A percentile compares a stretch with the other conserved stretches of the same genome.
Evolutionary conservation across 2,113 vertebrate genomes (phyloP).

Genomic region (Calidris pugnax): DNA sequence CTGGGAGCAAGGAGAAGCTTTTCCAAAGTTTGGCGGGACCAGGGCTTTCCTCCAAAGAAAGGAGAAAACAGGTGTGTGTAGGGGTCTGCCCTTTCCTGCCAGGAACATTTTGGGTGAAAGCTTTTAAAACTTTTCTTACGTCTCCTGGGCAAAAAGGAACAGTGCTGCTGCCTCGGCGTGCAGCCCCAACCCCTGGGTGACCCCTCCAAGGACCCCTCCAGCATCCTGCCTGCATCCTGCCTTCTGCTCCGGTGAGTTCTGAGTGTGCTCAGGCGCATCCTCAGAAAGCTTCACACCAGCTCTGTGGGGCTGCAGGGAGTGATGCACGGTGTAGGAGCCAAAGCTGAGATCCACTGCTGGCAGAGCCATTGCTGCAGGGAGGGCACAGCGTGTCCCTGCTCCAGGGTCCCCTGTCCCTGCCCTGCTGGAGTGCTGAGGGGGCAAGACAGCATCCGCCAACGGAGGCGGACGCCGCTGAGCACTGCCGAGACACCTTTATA

Average conservation of each 20-base stretch:
- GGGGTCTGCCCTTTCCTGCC: neutral
- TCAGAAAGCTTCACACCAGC: neutral
- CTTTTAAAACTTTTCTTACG: neutral
- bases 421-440: rapidly evolving
- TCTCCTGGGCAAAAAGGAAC: neutral
- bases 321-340: rapidly evolving
- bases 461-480: neutral
- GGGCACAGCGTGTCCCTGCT: neutral
- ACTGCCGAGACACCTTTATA: neutral
- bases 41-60: neutral
- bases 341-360: neutral
- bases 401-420: neutral
- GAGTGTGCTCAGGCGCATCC: rapidly evolving
- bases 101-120: neutral
- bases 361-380: rapidly evolving
- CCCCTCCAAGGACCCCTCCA: neutral
- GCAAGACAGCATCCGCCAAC: rapidly evolving
- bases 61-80: too few species aligned
- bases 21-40: neutral
- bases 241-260: neutral
- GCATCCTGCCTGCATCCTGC: neutral
- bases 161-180: neutral
- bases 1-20: neutral
- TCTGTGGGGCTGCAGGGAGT: neutral
- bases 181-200: neutral